Base-by-base conservation (phyloP, 2,888 invertebrate species). In the Melolontha melolontha region DNA sequence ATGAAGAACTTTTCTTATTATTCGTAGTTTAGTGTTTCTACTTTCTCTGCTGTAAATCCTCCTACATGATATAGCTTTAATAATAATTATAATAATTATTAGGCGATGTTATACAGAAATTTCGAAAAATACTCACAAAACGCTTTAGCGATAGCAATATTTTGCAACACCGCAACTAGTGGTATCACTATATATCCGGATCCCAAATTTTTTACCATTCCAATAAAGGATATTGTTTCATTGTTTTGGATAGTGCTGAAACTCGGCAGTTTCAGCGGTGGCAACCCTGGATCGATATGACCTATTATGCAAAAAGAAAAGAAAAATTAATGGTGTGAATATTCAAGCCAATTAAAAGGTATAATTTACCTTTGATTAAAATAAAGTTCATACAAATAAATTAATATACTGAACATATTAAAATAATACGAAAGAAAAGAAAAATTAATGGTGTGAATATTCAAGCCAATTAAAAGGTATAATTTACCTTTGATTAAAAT, bases 61-160 rank as follows among this genome's bases (percentile, higher is more conserved):
- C 4, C 4, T 4, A 22, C 4, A 22, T 22, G 4, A 22, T 1
- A 22, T 1, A 22, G 22, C 4, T 22, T 22, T 22, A n/a, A n/a
- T n/a, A n/a, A 22, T 22, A 22, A 22, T 2, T 2, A 22, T 22
- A 22, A 22, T 4, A 22, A 22, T 22, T 22, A 22, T 4, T 4
- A 22, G 1, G 1, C 4, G 4, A 4, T 22, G 22, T 22, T 22
- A 22, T 4, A 22, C 4, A 22, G 22, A 22, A 22, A 22, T 1
- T 34, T 34, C 7, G 6, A 8, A 22, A 41, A 6, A 47, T 42
- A 70, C 89, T 88, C 84, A 96, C 97, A 89, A 84, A 96, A 97
- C 6, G 95, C 92, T 85, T 97, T 97, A 11, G 96, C 96, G 75
- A 98, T 97, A 34, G 97, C 96, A 68, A 97, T 93, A 79, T 96